A percentile compares a stretch with the other conserved stretches of the same genome.
Evolutionary conservation across 53 echinoderm and acorn worm species (phyloP).

Genomic region (Crossaster papposus): DNA sequence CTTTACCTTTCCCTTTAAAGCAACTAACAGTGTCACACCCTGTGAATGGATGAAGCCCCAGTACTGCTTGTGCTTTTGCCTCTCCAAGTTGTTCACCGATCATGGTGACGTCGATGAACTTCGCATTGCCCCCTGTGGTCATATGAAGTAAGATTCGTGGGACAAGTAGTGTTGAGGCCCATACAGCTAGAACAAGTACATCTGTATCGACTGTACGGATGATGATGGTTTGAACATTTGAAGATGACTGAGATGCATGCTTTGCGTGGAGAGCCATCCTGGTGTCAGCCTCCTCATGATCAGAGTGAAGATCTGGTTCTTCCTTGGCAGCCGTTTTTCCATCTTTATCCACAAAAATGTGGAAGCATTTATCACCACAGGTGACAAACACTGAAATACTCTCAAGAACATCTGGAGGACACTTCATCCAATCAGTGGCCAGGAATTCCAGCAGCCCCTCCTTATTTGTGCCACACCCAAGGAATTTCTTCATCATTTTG

Average conservation of each 20-base stretch:
- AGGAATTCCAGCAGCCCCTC: constrained; percentile 51
- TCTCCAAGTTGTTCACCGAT: constrained; percentile 35
- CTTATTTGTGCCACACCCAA: constrained; percentile 48
- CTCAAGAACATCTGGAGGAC: constrained; percentile 23
- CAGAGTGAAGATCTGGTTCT: constrained; percentile 40
- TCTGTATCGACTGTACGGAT: constrained; percentile 62
- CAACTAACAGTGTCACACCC: constrained; percentile 80
- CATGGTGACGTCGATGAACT: constrained; percentile 40
- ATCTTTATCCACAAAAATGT: constrained; percentile 17
- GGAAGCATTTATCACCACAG: constrained; percentile 35
- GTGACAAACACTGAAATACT: constrained; percentile 17
- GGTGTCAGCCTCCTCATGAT: constrained; percentile 63
- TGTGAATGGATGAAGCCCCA: constrained; percentile 70
- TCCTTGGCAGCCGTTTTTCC: constrained; percentile 19
- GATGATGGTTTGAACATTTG: constrained; percentile 25
- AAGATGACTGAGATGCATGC: constrained; percentile 44
- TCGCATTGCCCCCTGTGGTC: constrained; percentile 58
- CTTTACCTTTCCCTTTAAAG: constrained; percentile 74
- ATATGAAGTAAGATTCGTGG: constrained; percentile 38
- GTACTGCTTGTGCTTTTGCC: constrained; percentile 50
- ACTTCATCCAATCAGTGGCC: constrained; percentile 43
- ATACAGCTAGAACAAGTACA: constrained; percentile 64
- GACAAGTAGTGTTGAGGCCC: constrained; percentile 31
- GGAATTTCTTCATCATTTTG: constrained; percentile 57
- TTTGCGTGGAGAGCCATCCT: constrained; percentile 49